Percentiles rank a stretch among this genome's conserved stretches.
Evolutionary conservation across 2,113 vertebrate genomes (phyloP).

Genomic region (Lamprotornis superbus): DNA sequence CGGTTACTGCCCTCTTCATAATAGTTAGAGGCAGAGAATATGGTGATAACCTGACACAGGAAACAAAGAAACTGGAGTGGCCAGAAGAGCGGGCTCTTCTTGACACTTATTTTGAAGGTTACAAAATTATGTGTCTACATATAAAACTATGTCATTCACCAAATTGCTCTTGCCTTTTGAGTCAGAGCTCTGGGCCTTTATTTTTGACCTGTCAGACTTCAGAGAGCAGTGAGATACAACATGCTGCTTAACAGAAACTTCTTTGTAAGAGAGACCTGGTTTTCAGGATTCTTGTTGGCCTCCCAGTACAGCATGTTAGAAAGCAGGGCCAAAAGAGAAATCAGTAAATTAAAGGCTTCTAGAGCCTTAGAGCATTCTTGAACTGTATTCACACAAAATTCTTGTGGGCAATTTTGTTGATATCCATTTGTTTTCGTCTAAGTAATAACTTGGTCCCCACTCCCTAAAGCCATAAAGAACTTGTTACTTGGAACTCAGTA

Average conservation of each 20-base stretch:
- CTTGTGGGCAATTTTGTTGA: background rate
- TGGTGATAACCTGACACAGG: slow-evolving; percentile 85
- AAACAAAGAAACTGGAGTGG: background rate
- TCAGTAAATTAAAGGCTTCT: background rate
- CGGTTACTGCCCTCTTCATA: slow-evolving; percentile 96
- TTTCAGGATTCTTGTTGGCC: background rate
- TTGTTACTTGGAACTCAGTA: background rate
- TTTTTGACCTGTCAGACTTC: background rate
- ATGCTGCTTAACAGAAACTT: background rate
- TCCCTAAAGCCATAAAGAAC: background rate
- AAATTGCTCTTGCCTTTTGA: background rate
- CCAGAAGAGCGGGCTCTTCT: background rate
- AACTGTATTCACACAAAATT: background rate
- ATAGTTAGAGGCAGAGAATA: slow-evolving; percentile 98
- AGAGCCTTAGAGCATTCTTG: background rate
- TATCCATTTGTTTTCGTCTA: background rate
- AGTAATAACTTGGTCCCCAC: background rate
- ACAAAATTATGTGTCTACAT: background rate
- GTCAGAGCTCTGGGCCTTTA: background rate
- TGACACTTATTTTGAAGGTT: background rate
- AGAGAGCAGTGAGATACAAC: background rate
- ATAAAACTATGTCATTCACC: background rate
- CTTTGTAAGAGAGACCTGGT: background rate
- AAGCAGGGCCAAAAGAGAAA: background rate
- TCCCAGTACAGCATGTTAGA: background rate